Conservation (phyloP, 2,113 vertebrate species). For the Brachypodius melanocephalos region DNA sequence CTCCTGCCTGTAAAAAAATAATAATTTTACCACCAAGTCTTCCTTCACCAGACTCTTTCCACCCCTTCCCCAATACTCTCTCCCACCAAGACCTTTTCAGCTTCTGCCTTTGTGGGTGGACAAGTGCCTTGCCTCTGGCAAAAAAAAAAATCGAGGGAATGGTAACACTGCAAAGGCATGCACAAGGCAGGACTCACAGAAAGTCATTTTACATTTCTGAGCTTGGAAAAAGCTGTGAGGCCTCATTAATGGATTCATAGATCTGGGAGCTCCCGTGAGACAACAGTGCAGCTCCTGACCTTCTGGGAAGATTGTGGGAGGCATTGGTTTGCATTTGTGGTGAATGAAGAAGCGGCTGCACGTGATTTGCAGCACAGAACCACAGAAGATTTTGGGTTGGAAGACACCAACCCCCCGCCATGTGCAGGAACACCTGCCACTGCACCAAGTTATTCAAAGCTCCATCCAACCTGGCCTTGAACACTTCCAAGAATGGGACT, state of each 20-base stretch:
- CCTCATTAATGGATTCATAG: background rate
- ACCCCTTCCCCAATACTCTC: background rate
- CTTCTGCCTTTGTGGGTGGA: background rate
- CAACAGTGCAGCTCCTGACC: background rate
- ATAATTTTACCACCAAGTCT: background rate
- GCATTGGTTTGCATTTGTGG: background rate
- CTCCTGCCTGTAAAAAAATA: background rate
- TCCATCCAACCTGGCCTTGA: background rate
- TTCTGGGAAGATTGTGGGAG: background rate
- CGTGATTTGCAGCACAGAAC: background rate
- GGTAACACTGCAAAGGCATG: rapidly evolving
- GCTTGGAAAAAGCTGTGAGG: background rate
- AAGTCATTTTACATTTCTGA: background rate
- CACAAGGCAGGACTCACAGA: background rate
- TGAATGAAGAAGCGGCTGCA: background rate
- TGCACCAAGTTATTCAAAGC: background rate
- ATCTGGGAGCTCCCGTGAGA: background rate
- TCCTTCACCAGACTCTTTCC: background rate
- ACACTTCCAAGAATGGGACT: background rate
- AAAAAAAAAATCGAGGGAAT: background rate
- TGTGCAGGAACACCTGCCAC: background rate
- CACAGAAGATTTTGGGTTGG: background rate
- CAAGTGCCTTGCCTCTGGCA: background rate
- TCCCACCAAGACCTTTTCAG: background rate
- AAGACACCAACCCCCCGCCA: background rate